These are phyloP conservation scores for Baryphthengus martii DNA, from an alignment of 2,113 vertebrate species.

Conservation along the genomic window DNA sequence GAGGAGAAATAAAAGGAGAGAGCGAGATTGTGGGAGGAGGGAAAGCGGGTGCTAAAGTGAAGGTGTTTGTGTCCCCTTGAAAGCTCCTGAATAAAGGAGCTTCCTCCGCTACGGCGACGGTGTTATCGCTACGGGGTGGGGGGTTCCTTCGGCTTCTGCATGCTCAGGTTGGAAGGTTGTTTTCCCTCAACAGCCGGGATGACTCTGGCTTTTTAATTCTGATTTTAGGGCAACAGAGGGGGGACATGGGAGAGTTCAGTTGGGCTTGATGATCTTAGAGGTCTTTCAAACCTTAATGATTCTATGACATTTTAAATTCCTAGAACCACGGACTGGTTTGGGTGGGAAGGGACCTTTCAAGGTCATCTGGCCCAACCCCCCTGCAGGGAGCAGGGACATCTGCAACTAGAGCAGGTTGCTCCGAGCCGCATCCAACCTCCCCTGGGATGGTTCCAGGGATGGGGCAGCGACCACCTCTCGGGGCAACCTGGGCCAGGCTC, in stretches of 20 bases:
- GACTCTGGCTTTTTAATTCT: background rate
- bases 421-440: too few species aligned
- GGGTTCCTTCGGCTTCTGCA: background rate
- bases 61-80: too few species aligned
- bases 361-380: too few species aligned
- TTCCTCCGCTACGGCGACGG: fast-evolving
- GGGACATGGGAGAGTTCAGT: background rate
- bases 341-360: background rate
- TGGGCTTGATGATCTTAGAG: too few species aligned
- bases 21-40: background rate
- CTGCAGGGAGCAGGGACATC: too few species aligned
- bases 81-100: background rate
- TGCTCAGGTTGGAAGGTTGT: background rate
- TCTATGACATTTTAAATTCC: background rate
- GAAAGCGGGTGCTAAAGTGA: background rate
- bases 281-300: too few species aligned
- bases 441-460: too few species aligned
- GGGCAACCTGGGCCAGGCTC: too few species aligned
- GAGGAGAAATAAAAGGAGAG: background rate
- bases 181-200: too few species aligned
- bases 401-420: too few species aligned
- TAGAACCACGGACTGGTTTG: background rate
- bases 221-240: background rate
- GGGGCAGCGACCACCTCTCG: too few species aligned
- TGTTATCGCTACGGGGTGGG: fast-evolving